Evolutionary conservation across 1,140 invertebrate species (phyloP), one percentile per base, ranked within the genome.

Genomic region (Drosophila kepulauana): DNA sequence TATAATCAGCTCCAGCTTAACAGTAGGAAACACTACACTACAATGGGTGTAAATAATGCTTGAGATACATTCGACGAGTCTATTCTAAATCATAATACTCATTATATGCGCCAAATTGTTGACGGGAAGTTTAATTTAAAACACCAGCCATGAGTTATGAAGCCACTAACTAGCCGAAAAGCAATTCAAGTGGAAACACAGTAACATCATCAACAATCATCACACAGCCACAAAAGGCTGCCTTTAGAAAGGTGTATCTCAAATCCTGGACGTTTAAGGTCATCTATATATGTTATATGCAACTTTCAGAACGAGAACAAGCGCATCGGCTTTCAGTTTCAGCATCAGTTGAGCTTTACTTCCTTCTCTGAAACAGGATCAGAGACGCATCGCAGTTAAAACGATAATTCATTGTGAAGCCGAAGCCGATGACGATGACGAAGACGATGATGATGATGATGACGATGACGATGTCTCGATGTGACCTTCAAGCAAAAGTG

Each of bases 321-420:
- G 72, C 54, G 56, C 45, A 59, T 75, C 59, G 33, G 62, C 35
- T 59, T 52, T 16, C 52, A 56, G 10, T n/a, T 30, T 25, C 52
- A 45, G 8, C 33, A 16, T 57, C 35, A 41, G 54, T 20, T 41
- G 1, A n/a, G 4, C 46, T 25, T 78, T 51, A 82, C 72, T 87
- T 88, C 82, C 84, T 88, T 78, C 64, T 80, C 68, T 52, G 63
- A 57, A 87, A 88, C 84, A 87, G 84, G 84, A 87, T 72, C 84
- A 72, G 75, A 45, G 49, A 11, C 38, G 46, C 69, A 74, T 86
- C 64, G 48, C 82, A 78, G 65, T 87, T 77, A 88, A 79, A 61
- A 64, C 56, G 45, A 68, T 78, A 71, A 70, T 82, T 78, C 72
- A 78, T 75, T 70, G 61, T 75, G 28, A 38, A 57, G 25, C 57